Base-by-base conservation (phyloP, 1,140 invertebrate genomes). In the Probaryconus sp. region DNA sequence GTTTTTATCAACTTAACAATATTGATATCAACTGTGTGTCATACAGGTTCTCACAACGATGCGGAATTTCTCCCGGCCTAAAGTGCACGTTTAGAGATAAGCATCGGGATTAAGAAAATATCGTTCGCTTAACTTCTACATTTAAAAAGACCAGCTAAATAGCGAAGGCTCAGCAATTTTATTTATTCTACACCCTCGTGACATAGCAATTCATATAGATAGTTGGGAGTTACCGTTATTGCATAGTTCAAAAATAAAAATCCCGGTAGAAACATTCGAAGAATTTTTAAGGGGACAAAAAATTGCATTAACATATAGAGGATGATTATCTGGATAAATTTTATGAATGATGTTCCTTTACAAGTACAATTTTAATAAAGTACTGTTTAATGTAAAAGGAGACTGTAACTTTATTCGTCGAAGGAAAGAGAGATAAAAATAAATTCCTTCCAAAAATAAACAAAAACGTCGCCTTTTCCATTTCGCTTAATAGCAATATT, bases 41-140 rank as follows among this genome's bases (percentile, higher is more conserved):
- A 72, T 72, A 67, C 53, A 42, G 48, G 63, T 73, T 73, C 70
- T 73, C 70, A 73, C 70, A 73, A 73, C 9, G 61, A 67, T 10
- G 24, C 61, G 70, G 70, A 73, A 73, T 73, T 73, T 73, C 63
- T 67, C 70, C 56, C 61, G 38, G 55, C 55, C 61, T 67, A 73
- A 73, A 67, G 70, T 73, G 70, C 70, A 73, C 70, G 70, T 50
- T 65, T 55, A 48, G 45, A 51, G 69, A 73, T 73, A 73, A 73
- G 55, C 10, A 73, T 73, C 70, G 10, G 61, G 70, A 67, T 67
- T 73, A 73, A 67, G 63, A 64, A 73, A 73, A 73, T 73, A 73
- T 73, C 70, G 70, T 67, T 43, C 63, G 70, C 67, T 73, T 56
- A 73, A 73, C 70, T 73, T 73, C 67, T 73, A 63, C 70, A 61